phyloP scores from a whole-genome alignment of 2,113 vertebrate genomes.

The Oxyura jamaicensis region DNA sequence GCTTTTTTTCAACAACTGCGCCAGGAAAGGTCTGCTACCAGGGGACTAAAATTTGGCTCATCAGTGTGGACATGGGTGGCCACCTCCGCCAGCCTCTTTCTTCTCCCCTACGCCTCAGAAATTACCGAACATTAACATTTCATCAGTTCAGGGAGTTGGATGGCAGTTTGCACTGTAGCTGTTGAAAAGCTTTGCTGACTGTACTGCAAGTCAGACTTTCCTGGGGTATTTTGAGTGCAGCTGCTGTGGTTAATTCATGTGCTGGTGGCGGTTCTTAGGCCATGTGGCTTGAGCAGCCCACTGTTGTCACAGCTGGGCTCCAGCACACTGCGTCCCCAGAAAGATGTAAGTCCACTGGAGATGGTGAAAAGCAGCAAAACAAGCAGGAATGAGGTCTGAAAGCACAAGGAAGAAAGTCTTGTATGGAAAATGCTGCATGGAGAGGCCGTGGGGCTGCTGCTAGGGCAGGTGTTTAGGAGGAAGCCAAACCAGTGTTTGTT shows the following conservation, averaged over 20 bases:
- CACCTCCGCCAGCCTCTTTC: neutral
- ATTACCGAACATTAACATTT: conserved; percentile 22
- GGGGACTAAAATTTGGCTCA: neutral
- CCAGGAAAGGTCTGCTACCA: neutral
- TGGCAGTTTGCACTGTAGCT: neutral
- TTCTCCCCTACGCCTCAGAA: neutral
- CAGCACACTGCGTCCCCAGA: neutral
- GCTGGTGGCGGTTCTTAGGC: neutral
- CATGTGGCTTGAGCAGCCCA: fast-evolving
- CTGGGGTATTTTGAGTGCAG: neutral
- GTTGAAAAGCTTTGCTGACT: neutral
- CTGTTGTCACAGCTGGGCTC: neutral
- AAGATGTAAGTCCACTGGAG: neutral
- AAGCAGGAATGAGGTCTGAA: neutral
- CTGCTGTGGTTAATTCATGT: neutral
- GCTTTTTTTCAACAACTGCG: neutral
- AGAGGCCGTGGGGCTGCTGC: neutral
- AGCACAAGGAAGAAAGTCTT: neutral
- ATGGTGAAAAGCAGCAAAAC: neutral
- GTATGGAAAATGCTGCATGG: neutral
- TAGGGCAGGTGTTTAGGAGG: neutral
- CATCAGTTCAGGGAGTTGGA: conserved; percentile 5
- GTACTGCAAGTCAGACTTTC: neutral
- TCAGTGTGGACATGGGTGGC: fast-evolving
- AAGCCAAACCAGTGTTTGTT: neutral